Conservation (phyloP, 1,140 invertebrate genomes). For the Ceratosolen fusciceps region DNA sequence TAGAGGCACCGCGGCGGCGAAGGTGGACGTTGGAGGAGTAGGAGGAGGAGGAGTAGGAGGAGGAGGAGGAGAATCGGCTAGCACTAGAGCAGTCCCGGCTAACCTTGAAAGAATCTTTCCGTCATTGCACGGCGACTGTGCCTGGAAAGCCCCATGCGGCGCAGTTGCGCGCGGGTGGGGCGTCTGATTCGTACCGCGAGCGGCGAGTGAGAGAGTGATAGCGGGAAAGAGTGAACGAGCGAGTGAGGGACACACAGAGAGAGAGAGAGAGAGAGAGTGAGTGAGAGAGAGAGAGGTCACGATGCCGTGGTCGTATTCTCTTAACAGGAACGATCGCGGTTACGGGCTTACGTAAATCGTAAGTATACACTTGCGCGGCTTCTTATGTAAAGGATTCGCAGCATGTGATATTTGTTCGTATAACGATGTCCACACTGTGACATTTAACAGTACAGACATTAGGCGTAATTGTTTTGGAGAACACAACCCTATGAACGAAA, state of each 20-base stretch:
- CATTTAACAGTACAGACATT: neutral
- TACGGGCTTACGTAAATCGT: conserved; percentile 7
- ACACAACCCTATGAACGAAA: neutral
- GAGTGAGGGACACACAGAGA: neutral
- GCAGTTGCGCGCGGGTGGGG: neutral
- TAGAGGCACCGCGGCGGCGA: too few relatives aligned
- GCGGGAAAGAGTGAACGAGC: neutral
- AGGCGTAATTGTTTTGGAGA: neutral
- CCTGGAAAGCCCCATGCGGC: conserved; percentile 26
- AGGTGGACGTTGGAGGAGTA: too few relatives aligned
- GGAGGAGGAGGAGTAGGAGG: neutral
- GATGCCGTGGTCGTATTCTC: neutral
- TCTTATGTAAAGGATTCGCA: conserved; percentile 8
- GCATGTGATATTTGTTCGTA: neutral
- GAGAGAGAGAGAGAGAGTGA: conserved; percentile 16
- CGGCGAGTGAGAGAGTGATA: neutral
- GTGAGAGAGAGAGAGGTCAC: neutral
- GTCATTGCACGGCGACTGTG: conserved; percentile 34
- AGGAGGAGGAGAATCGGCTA: neutral
- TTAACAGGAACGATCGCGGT: conserved; percentile 9
- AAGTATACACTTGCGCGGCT: conserved; percentile 4
- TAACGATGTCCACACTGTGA: neutral
- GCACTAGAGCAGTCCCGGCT: conserved; percentile 13
- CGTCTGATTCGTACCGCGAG: too few relatives aligned
- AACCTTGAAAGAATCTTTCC: conserved; percentile 48